Evolutionary conservation across 2,113 vertebrate species (phyloP), one percentile per base, ranked within the genome.

Genomic region (Ciconia maguari): DNA sequence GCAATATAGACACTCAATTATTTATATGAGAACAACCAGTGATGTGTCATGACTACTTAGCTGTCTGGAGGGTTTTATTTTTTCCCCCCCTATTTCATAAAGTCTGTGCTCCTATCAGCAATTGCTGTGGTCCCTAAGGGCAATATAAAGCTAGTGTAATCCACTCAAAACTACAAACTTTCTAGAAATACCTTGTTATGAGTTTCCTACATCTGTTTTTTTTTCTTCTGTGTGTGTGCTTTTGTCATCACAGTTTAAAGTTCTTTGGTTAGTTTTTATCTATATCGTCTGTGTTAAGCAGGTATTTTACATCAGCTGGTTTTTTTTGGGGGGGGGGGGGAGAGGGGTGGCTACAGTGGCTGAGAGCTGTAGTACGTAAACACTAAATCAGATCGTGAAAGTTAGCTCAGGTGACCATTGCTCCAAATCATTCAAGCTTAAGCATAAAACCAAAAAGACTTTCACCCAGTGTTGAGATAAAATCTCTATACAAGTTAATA

Each of bases 401-500:
- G 52, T 72, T 84, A 22, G 54, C 69, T 78, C 26, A 16, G 52
- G 30, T 79, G 44, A 52, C 57, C 4, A 1, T 92, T 87, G 65
- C 61, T 87, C 74, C 16, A 34, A 42, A 16, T 82, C 24, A 42
- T 71, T 94, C 38, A 61, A 71, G 11, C 24, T 75, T 32, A 42
- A 71, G 51, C 34, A 55, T 66, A 52, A 89, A 95, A 42, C 77
- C 13, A 24, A 44, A 58, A 86, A 89, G 69, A 89, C 89, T 90
- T 96, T 97, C 65, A 87, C 84, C 65, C 34, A 30, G 57, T 29
- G 57, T 42, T 48, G 66, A 55, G 71, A 87, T 93, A 75, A 83
- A 82, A 85, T 80, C 84, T 72, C 22, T 7, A 1, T 76, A 13
- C 9, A 72, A 79, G 93, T 96, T 94, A 97, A 96, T 93, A 52